Conservation (phyloP, 2,888 invertebrate genomes). For the Portevinia maculata region DNA sequence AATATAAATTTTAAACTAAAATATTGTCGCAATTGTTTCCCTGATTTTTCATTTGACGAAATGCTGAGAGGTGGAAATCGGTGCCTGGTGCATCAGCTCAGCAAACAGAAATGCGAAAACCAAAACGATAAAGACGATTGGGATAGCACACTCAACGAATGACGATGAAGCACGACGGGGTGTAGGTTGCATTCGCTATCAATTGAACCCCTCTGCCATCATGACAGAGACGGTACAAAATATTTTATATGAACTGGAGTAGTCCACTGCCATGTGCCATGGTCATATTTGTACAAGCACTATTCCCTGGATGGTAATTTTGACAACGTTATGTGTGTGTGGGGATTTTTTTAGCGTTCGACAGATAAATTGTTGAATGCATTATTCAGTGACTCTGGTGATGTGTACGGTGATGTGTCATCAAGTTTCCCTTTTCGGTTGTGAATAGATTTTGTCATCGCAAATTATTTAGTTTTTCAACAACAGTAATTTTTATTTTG, state of each 20-base stretch:
- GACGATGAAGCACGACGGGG: background rate
- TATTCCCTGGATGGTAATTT: conserved; percentile 7
- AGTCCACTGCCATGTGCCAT: conserved; percentile 29
- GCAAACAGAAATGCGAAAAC: background rate
- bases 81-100: background rate
- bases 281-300: conserved; percentile 20
- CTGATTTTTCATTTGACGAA: conserved; percentile 56
- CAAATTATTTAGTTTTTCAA: conserved; percentile 61
- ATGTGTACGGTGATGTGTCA: conserved; percentile 44
- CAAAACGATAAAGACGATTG: conserved; percentile 21
- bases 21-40: conserved; percentile 17
- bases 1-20: conserved; percentile 6
- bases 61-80: conserved; percentile 48
- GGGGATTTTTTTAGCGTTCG: conserved; percentile 16
- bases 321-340: conserved; percentile 30
- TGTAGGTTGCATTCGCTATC: conserved; percentile 43
- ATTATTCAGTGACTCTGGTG: conserved; percentile 57
- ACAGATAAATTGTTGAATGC: conserved; percentile 68
- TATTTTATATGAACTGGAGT: conserved; percentile 52
- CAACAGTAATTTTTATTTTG: conserved; percentile 31
- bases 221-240: conserved; percentile 24
- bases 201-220: conserved; percentile 53
- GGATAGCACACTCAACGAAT: conserved; percentile 15
- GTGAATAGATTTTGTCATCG: conserved; percentile 64
- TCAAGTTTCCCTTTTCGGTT: conserved; percentile 26